phyloP scores from a whole-genome alignment of 2,113 vertebrate species.

The Gopherus flavomarginatus region DNA sequence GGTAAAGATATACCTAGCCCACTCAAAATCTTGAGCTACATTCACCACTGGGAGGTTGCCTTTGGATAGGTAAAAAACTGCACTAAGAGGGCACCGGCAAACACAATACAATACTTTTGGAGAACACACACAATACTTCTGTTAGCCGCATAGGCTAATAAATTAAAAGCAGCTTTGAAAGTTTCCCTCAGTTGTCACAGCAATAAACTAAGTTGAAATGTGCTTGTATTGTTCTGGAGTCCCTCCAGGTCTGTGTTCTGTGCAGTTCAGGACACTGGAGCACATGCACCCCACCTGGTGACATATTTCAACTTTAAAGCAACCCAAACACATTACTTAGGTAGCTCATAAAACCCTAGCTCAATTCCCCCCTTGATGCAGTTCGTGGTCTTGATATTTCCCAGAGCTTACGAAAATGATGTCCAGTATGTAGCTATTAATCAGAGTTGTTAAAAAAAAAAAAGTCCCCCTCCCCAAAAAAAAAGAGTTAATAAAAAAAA shows the following conservation, averaged over 20 bases:
- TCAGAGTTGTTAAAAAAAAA: not conserved
- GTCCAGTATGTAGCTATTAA: not conserved
- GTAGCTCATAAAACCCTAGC: not conserved
- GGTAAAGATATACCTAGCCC: not conserved
- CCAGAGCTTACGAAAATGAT: not conserved
- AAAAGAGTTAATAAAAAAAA: too few relatives aligned
- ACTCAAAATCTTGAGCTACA: not conserved
- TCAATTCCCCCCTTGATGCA: not conserved
- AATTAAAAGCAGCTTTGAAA: not conserved
- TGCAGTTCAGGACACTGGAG: not conserved
- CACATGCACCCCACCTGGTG: not conserved
- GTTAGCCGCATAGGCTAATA: not conserved
- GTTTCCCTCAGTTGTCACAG: not conserved
- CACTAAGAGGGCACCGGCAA: not conserved
- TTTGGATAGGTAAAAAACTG: not conserved
- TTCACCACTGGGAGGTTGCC: not conserved
- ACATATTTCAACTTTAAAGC: not conserved
- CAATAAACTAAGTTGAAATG: not conserved
- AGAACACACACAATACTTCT: not conserved
- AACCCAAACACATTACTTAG: not conserved
- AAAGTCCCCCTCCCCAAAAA: too few relatives aligned
- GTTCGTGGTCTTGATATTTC: not conserved
- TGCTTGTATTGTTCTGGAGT: not conserved
- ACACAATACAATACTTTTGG: not conserved
- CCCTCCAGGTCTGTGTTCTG: not conserved